Conservation (phyloP, 2,797 vertebrate species). For the Molothrus ater region DNA sequence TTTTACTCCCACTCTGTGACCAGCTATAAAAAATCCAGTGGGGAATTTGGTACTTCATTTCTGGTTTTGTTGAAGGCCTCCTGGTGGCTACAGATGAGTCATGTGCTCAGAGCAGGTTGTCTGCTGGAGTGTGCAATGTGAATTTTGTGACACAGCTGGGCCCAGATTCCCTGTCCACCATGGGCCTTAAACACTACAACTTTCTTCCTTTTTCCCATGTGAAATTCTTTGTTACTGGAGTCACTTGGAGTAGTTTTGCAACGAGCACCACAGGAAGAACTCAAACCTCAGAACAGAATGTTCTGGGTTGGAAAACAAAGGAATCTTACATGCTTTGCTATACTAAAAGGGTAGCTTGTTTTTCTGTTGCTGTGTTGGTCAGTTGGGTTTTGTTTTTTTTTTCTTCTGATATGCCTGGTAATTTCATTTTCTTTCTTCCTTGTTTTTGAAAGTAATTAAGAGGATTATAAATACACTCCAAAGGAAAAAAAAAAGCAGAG, state of each 20-base stretch:
- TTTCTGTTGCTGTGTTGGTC: not conserved
- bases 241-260: not conserved
- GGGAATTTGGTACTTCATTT: not conserved
- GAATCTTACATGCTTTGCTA: not conserved
- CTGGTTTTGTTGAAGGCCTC: not conserved
- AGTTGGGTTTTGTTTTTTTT: not conserved
- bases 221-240: not conserved
- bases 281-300: not conserved
- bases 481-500: not conserved
- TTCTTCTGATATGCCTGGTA: not conserved
- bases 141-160: not conserved
- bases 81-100: not conserved
- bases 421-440: not conserved
- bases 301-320: constrained; percentile 12
- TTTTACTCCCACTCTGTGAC: not conserved
- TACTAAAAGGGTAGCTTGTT: not conserved
- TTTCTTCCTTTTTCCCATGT: not conserved
- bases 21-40: not conserved
- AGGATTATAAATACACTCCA: not conserved
- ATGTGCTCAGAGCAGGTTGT: not conserved
- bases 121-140: not conserved
- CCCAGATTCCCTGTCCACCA: not conserved
- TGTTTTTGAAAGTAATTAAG: not conserved
- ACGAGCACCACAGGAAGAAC: not conserved
- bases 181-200: not conserved